Conservation (phyloP, 2,797 vertebrate species). For the Enteromius argenteus region DNA sequence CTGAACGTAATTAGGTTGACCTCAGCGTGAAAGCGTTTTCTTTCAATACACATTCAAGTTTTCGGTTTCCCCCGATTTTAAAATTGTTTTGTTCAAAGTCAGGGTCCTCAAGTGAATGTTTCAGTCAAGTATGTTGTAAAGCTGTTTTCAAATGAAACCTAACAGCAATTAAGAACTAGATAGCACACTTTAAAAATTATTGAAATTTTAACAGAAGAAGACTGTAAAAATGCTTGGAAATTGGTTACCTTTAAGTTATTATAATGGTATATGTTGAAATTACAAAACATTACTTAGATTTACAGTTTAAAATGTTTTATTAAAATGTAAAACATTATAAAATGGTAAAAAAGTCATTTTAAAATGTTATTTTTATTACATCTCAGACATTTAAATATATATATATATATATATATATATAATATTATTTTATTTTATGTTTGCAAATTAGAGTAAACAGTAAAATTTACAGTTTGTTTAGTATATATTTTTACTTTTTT, state of each 20-base stretch:
- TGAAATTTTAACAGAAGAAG: neutral
- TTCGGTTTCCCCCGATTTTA: neutral
- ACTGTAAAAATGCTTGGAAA: neutral
- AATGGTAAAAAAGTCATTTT: neutral
- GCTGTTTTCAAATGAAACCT: neutral
- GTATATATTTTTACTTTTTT: neutral
- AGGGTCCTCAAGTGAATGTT: neutral
- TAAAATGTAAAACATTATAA: neutral
- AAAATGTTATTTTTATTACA: too few relatives aligned
- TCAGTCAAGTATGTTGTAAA: neutral
- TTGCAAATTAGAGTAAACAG: neutral
- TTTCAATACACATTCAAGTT: neutral
- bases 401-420: too few relatives aligned
- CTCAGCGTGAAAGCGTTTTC: slow-evolving; percentile 12
- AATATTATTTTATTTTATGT: neutral
- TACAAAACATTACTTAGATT: neutral
- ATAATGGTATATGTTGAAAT: neutral
- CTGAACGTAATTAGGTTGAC: slow-evolving; percentile 50
- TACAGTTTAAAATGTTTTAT: neutral
- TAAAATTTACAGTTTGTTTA: neutral
- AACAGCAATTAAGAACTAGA: neutral
- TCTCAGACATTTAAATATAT: too few relatives aligned
- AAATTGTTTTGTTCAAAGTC: neutral
- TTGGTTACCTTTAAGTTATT: neutral
- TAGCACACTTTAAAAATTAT: neutral